Base-by-base conservation (phyloP, 2,888 invertebrate genomes). In the Aleiodes testaceus region DNA sequence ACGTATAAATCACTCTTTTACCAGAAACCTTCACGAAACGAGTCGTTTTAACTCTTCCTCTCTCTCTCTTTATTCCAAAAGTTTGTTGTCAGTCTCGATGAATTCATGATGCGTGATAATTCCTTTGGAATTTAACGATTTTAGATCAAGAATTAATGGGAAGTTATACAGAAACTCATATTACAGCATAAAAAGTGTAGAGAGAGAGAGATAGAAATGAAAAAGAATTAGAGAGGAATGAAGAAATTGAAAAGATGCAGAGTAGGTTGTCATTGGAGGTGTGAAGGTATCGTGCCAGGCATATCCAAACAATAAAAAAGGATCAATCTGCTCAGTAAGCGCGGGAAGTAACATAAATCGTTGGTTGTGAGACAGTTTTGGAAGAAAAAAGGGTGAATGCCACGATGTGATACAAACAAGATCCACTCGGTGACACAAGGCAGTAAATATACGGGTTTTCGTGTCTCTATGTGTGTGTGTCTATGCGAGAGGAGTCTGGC, bases 341-440 rank as follows among this genome's bases (percentile, higher is more conserved):
- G 18, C 59, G 42, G 63, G 80, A 84, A 83, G 82, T 84, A 84
- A 84, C 84, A 84, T 85, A 85, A 85, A 85, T 86, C 84, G 82
- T 82, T 74, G 72, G 36, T 69, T 73, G 75, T 79, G 80, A 78
- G 84, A 85, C 84, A 82, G 81, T 83, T 85, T 82, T 81, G 77
- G 82, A 63, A 63, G 77, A 80, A 79, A 80, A 36, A 79, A 67
- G 76, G 72, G 72, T 63, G 69, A 65, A 73, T 70, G 69, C 61
- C 50, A 79, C 79, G 75, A 79, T 81, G 82, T 81, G 84, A 84
- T 84, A 85, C 85, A 84, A 84, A 85, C 85, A 83, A 83, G 84
- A 84, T 83, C 82, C 82, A 81, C 82, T 83, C 82, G 75, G 79
- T 77, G 80, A 81, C 81, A 80, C 78, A 74, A 78, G 77, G 79